A percentile compares a stretch with the other conserved stretches of the same genome.
Conservation (phyloP, 2,888 invertebrate species). For the Apeira syringaria region DNA sequence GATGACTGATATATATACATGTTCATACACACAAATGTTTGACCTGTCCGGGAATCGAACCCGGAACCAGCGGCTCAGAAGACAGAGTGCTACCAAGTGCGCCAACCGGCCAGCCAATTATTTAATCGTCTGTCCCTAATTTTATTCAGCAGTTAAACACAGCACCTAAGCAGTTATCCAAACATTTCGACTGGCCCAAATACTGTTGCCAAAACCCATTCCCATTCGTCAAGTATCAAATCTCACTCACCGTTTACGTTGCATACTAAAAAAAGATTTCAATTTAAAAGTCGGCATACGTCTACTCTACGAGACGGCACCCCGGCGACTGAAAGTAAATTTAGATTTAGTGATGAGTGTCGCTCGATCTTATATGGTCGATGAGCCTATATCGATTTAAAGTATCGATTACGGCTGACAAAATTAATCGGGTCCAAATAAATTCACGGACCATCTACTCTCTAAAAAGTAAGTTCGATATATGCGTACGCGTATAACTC, state of each 20-base stretch:
- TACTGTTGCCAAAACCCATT: constrained; percentile 36
- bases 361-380: constrained; percentile 31
- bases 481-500: no score
- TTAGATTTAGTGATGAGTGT: constrained; percentile 52
- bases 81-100: no score
- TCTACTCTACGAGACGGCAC: constrained; percentile 13
- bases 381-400: constrained; percentile 35
- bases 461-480: no score
- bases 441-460: no score
- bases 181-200: constrained; percentile 35
- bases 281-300: constrained; percentile 19
- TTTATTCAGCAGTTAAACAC: constrained; percentile 23
- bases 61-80: no score
- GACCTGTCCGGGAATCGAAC: no score
- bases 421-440: no score
- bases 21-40: no score
- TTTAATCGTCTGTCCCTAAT: constrained; percentile 11
- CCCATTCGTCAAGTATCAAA: constrained; percentile 35
- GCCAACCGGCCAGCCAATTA: no score
- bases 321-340: constrained; percentile 53
- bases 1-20: no score
- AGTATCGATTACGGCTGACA: constrained; percentile 14
- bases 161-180: constrained; percentile 29
- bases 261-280: constrained; percentile 10
- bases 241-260: constrained; percentile 23